Evolutionary conservation across 1,140 invertebrate species (phyloP), one percentile per base, ranked within the genome.

Genomic region (Archegozetes longisetosus): DNA sequence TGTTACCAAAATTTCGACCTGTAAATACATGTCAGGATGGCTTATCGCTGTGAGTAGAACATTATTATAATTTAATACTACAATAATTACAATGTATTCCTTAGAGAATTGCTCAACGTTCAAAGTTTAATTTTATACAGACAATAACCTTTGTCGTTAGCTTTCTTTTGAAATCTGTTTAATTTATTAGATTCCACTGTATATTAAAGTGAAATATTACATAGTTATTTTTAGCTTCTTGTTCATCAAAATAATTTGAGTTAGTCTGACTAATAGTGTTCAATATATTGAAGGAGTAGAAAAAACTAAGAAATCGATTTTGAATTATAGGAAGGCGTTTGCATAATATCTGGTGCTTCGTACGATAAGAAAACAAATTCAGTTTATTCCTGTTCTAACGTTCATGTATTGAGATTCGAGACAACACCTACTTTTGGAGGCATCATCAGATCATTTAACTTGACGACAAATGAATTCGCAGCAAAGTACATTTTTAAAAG

Each of bases 21-120:
- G 88, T 68, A 94, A 93, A 72, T 96, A 95, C 67, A 83, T 95
- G 20, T 84, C 84, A 3, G 86, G 84, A 68, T 96, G 92, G 92
- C 74, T 95, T 9, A 75, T 96, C 13, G 80, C 86, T 17, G 82
- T 84, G 72, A 74, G 75, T 70, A 57, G 29, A 32, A 13, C 9
- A 50, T 64, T 53, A 13, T 2, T 62, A 12, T 61, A 61, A 52
- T 27, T 25, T 49, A 59, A 49, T 50, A n/a, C 24, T 29, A 26
- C 17, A 27, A 40, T 26, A 52, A 56, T 20, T 49, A 54, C 25
- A 55, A 9, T 4, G 12, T 9, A 12, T n/a, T n/a, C n/a, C n/a
- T n/a, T n/a, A n/a, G n/a, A n/a, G n/a, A n/a, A n/a, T n/a, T n/a
- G n/a, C n/a, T n/a, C n/a, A n/a, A n/a, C n/a, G n/a, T n/a, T n/a